Conservation (phyloP, 2,113 vertebrate genomes). For the Diadophis punctatus region DNA sequence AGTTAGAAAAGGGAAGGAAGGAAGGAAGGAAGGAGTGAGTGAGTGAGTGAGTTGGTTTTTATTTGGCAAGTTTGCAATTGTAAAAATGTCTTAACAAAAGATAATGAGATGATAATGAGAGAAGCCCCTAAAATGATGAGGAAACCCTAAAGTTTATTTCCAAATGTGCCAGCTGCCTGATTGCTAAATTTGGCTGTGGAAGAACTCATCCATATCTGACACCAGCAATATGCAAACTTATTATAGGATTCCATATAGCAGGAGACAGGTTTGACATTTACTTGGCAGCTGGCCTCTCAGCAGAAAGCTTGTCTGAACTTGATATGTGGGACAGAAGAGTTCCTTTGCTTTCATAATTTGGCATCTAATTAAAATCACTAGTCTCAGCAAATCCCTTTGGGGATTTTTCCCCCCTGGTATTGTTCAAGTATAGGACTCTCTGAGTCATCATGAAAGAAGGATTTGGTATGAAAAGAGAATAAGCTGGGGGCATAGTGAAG, state of each 20-base stretch:
- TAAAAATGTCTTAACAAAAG: neutral
- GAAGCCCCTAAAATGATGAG: neutral
- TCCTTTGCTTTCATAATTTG: conserved; percentile 10
- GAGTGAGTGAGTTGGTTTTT: neutral
- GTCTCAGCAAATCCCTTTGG: conserved; percentile 16
- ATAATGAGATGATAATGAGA: neutral
- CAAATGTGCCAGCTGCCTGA: neutral
- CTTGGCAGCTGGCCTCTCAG: conserved; percentile 1
- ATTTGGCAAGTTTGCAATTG: neutral
- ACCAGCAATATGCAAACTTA: neutral
- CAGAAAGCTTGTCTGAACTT: conserved; percentile 51
- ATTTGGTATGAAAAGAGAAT: neutral
- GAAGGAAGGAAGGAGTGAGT: neutral
- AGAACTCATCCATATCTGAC: neutral
- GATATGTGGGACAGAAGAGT: conserved; percentile 37
- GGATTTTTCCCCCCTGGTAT: conserved; percentile 37
- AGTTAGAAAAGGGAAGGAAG: neutral
- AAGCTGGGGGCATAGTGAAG: neutral
- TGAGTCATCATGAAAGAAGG: neutral
- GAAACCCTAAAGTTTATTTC: neutral
- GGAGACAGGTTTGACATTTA: neutral
- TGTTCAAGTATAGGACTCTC: conserved; percentile 14
- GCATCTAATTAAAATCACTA: conserved; percentile 35
- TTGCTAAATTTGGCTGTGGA: conserved; percentile 4
- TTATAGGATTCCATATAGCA: neutral